phyloP scores from a whole-genome alignment of 2,797 vertebrate genomes.

The Geotrypetes seraphini region DNA sequence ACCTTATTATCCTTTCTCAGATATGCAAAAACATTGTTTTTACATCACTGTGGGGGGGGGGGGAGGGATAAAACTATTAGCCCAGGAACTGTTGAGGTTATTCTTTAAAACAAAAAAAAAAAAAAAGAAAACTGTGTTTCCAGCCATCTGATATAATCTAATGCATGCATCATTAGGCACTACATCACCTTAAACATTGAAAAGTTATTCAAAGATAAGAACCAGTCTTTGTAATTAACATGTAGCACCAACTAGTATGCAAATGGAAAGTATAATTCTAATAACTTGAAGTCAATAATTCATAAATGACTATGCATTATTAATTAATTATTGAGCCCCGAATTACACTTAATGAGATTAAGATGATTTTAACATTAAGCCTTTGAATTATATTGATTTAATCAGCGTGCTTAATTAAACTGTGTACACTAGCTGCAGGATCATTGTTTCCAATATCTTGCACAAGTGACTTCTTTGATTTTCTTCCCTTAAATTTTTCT shows the following conservation, averaged over 20 bases:
- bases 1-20: no score
- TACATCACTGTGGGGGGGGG: background rate
- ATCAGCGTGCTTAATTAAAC: slow-evolving; percentile 65
- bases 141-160: slow-evolving; percentile 32
- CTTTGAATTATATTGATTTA: slow-evolving; percentile 61
- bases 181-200: slow-evolving; percentile 32
- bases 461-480: slow-evolving; percentile 26
- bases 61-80: background rate
- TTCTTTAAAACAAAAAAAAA: no score
- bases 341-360: slow-evolving; percentile 68
- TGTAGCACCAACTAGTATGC: slow-evolving; percentile 32
- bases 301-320: slow-evolving; percentile 68
- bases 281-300: slow-evolving; percentile 66
- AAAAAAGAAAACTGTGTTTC: slow-evolving; percentile 4
- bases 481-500: slow-evolving; percentile 24
- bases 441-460: slow-evolving; percentile 46
- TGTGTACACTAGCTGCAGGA: slow-evolving; percentile 49
- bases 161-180: slow-evolving; percentile 27
- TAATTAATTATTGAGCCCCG: slow-evolving; percentile 65
- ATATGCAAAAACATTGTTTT: background rate
- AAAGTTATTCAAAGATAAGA: slow-evolving; percentile 33
- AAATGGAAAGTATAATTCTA: slow-evolving; percentile 43
- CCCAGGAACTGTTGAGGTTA: no score
- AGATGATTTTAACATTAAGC: slow-evolving; percentile 53
- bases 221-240: slow-evolving; percentile 44